Evolutionary conservation across 2,797 vertebrate species (phyloP).

Genomic region (Lacerta agilis): DNA sequence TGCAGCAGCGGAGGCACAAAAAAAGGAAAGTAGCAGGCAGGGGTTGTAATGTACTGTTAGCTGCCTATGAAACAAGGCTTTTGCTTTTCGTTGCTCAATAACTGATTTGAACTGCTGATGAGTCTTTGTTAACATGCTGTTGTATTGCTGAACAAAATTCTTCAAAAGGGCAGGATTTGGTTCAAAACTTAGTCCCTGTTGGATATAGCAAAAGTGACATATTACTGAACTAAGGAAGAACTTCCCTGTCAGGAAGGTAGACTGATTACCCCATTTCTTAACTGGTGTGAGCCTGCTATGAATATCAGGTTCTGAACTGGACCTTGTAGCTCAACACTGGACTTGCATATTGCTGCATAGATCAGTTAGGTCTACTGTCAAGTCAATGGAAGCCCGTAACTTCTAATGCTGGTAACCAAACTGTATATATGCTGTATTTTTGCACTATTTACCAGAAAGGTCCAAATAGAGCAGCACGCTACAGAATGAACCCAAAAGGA

Average conservation of each 20-base stretch:
- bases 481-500: not conserved
- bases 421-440: not conserved
- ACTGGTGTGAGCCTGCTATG: not conserved
- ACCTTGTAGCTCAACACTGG: not conserved
- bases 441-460: not conserved
- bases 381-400: not conserved
- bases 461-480: too few species aligned
- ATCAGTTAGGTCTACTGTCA: not conserved
- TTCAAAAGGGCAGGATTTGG: not conserved
- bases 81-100: not conserved
- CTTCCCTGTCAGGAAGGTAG: not conserved
- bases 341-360: not conserved
- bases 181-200: not conserved
- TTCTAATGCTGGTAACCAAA: not conserved
- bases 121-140: not conserved
- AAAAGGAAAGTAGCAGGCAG: constrained; percentile 17
- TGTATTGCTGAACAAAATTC: not conserved
- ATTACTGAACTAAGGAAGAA: not conserved
- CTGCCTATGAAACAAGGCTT: not conserved
- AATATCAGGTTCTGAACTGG: not conserved
- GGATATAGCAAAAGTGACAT: not conserved
- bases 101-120: not conserved
- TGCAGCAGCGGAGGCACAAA: not conserved
- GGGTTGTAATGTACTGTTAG: not conserved
- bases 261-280: not conserved